These are phyloP conservation scores for Chalcosyrphus nemorum DNA, from an alignment of 2,888 invertebrate species.

Conservation along the genomic window DNA sequence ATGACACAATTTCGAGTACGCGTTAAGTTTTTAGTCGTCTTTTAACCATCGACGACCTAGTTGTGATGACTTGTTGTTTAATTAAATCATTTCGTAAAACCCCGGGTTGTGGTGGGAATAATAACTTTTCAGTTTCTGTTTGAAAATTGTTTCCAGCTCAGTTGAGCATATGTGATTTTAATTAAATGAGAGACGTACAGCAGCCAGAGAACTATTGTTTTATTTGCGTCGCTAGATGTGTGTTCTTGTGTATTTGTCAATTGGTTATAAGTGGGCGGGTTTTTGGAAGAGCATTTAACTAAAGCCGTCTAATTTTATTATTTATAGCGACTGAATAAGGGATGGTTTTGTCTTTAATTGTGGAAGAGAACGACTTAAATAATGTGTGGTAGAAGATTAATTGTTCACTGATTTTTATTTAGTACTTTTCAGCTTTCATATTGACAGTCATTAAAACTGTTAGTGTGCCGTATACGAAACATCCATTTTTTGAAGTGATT, in stretches of 20 bases:
- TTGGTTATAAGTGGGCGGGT: constrained; percentile 2
- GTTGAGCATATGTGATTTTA: constrained; percentile 53
- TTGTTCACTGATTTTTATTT: too few species aligned
- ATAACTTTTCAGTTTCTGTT: constrained; percentile 24
- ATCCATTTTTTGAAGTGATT: too few species aligned
- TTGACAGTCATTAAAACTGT: too few species aligned
- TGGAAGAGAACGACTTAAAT: too few species aligned
- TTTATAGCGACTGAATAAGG: background rate
- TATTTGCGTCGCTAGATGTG: background rate
- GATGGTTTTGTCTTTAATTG: background rate
- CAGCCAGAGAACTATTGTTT: constrained; percentile 12
- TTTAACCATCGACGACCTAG: constrained; percentile 35
- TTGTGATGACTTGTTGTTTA: constrained; percentile 56
- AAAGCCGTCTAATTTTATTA: background rate
- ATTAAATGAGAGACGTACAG: constrained; percentile 39
- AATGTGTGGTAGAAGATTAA: too few species aligned
- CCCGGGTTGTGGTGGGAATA: background rate
- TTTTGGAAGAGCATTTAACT: background rate
- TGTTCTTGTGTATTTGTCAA: constrained; percentile 20
- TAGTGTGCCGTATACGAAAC: too few species aligned
- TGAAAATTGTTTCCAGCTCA: constrained; percentile 46
- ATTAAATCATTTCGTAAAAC: constrained; percentile 56
- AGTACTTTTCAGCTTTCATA: too few species aligned
- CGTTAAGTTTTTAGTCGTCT: background rate
- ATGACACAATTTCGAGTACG: constrained; percentile 40